These are phyloP conservation scores for Sebastes flavidus DNA, from an alignment of 2,797 vertebrate species.

Conservation along the genomic window DNA sequence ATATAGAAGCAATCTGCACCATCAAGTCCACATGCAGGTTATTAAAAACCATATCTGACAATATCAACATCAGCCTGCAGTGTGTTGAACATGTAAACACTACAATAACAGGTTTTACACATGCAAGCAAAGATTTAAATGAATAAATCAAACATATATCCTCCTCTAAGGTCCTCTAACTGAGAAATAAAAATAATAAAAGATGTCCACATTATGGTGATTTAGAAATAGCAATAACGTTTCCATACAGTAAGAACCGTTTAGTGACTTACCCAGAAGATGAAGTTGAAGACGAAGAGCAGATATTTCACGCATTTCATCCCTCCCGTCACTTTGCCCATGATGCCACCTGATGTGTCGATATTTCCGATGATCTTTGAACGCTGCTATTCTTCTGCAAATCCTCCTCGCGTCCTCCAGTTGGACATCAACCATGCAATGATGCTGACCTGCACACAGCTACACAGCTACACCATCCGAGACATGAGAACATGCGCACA, in stretches of 20 bases:
- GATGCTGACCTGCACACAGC: slow-evolving; percentile 43
- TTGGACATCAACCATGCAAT: slow-evolving; percentile 37
- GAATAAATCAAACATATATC: background rate
- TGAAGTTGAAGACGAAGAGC: slow-evolving; percentile 94
- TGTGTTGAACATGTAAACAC: slow-evolving; percentile 25
- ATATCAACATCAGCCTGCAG: background rate
- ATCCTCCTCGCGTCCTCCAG: slow-evolving; percentile 10
- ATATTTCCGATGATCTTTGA: slow-evolving; percentile 3
- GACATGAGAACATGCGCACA: slow-evolving; percentile 56
- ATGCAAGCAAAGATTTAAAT: background rate
- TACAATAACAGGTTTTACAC: background rate
- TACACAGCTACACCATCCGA: slow-evolving; percentile 39
- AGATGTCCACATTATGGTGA: background rate
- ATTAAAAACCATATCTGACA: background rate
- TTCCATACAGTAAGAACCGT: background rate
- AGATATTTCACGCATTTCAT: slow-evolving; percentile 96
- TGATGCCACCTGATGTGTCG: slow-evolving; percentile 63
- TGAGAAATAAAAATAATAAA: background rate
- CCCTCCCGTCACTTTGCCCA: slow-evolving; percentile 89
- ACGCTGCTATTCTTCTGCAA: background rate
- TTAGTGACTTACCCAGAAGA: slow-evolving; percentile 92
- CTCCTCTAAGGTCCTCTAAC: too few relatives aligned
- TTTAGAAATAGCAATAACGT: background rate
- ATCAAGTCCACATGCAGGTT: background rate
- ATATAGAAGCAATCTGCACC: background rate